Evolutionary conservation across 2,113 vertebrate species (phyloP).

Genomic region (Chauna torquata): DNA sequence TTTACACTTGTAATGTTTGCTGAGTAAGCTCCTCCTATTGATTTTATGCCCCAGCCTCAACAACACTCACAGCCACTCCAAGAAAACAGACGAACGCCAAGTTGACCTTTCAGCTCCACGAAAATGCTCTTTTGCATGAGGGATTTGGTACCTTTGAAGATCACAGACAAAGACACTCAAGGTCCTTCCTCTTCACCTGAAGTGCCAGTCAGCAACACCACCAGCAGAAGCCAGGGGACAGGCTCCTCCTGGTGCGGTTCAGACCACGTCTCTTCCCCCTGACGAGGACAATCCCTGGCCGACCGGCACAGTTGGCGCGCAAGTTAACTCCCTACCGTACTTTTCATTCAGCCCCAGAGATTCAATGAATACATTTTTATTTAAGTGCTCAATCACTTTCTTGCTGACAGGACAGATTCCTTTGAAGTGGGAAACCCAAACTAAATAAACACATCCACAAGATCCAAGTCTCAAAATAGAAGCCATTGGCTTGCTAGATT

Average conservation of each 20-base stretch:
- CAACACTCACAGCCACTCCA: background rate
- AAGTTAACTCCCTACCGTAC: background rate
- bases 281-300: background rate
- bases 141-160: background rate
- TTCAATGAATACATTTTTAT: constrained; percentile 43
- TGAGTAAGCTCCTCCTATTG: background rate
- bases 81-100: background rate
- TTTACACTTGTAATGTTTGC: background rate
- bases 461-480: constrained; percentile 37
- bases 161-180: background rate
- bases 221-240: background rate
- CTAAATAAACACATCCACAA: constrained; percentile 39
- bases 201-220: background rate
- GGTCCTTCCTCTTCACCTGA: background rate
- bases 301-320: background rate
- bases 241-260: background rate
- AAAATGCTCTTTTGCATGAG: background rate
- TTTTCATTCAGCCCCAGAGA: constrained; percentile 33
- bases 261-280: background rate
- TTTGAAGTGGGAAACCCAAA: constrained; percentile 42
- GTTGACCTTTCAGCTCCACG: background rate
- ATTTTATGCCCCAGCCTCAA: background rate
- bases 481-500: constrained; percentile 12
- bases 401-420: constrained; percentile 57
- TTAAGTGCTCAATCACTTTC: constrained; percentile 41